Conservation (phyloP, 2,113 vertebrate species). For the Castor canadensis region DNA sequence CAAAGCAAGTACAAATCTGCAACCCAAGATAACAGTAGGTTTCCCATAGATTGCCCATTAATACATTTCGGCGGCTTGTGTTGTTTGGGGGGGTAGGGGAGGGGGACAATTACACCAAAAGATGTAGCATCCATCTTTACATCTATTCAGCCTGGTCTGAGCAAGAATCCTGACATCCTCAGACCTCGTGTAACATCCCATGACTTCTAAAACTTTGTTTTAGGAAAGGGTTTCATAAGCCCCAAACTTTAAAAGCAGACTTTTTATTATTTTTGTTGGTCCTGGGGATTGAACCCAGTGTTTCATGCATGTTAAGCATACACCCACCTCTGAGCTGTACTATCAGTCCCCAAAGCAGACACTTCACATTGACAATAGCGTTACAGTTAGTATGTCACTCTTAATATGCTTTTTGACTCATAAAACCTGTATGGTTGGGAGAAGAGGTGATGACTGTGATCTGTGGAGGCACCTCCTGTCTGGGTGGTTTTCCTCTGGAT, state of each 20-base stretch:
- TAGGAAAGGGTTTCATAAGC: neutral
- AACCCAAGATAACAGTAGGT: neutral
- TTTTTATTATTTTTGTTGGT: neutral
- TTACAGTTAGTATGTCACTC: neutral
- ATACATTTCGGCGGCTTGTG: neutral
- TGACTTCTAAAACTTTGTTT: neutral
- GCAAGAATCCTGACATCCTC: neutral
- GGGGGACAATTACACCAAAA: neutral
- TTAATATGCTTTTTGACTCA: neutral
- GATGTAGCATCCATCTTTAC: rapidly evolving
- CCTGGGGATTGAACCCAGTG: neutral
- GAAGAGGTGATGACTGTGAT: neutral
- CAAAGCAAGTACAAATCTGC: neutral
- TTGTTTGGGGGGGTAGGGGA: too few species aligned
- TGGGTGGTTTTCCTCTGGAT: neutral
- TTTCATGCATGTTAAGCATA: neutral
- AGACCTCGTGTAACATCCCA: neutral
- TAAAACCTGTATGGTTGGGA: slow-evolving; percentile 13
- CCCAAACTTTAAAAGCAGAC: neutral
- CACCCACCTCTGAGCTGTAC: neutral
- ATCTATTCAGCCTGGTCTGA: neutral
- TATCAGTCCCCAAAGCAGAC: neutral
- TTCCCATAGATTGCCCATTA: neutral
- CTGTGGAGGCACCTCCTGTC: neutral
- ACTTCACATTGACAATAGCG: neutral